Percentiles rank a stretch among this genome's conserved stretches.
Conservation (phyloP, 2,113 vertebrate species). For the Plecturocebus donacophilus region DNA sequence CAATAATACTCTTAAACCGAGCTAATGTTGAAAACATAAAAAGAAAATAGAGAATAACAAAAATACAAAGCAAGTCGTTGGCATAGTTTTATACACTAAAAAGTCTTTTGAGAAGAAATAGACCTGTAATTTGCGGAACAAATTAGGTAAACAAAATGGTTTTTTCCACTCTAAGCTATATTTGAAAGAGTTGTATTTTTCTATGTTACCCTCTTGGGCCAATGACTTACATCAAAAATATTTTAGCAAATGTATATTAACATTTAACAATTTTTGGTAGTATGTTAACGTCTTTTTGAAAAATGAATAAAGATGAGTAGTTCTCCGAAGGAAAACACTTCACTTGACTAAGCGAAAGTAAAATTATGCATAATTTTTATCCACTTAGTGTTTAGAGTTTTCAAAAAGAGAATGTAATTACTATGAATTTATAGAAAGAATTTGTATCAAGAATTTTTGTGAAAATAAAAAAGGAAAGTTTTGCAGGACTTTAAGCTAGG, state of each 20-base stretch:
- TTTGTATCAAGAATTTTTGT: neutral
- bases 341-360: neutral
- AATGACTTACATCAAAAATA: neutral
- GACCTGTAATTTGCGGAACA: neutral
- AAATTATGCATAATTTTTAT: neutral
- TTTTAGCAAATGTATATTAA: neutral
- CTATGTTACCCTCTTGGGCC: neutral
- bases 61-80: neutral
- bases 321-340: neutral
- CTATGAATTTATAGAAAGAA: neutral
- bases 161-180: neutral
- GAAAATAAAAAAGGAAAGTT: neutral
- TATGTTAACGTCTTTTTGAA: neutral
- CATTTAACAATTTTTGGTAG: neutral
- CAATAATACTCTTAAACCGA: neutral
- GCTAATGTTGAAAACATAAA: neutral
- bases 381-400: neutral
- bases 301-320: neutral
- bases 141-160: neutral
- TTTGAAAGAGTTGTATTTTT: neutral
- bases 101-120: neutral
- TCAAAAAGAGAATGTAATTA: neutral
- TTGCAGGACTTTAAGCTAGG: neutral
- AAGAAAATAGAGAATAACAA: neutral
- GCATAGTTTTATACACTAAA: neutral